Percentiles rank a stretch among this genome's conserved stretches.
These are phyloP conservation scores for Cactoblastis cactorum DNA, from an alignment of 2,888 invertebrate species.

Conservation along the genomic window DNA sequence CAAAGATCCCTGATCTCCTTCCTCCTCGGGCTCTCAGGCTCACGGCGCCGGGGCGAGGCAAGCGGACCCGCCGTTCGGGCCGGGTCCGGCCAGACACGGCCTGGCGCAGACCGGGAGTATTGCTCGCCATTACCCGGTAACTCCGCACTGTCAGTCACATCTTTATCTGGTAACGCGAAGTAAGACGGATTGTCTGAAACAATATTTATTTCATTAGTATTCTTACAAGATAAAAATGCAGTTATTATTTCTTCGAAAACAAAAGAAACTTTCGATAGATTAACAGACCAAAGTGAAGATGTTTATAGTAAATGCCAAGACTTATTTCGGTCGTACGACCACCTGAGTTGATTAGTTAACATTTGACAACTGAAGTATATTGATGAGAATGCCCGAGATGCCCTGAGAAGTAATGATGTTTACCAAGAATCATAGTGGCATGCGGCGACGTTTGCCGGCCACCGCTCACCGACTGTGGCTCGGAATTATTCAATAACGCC, in stretches of 20 bases:
- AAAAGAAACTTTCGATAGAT: too few species aligned
- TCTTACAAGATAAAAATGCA: neutral
- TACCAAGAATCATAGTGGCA: conserved; percentile 44
- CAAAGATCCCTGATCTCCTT: conserved; percentile 80
- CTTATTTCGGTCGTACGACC: too few species aligned
- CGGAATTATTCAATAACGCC: conserved; percentile 76
- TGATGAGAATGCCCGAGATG: conserved; percentile 1
- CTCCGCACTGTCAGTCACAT: conserved; percentile 55
- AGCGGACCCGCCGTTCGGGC: conserved; percentile 39
- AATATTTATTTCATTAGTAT: conserved; percentile 25
- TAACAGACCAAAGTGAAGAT: too few species aligned
- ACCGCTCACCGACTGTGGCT: conserved; percentile 40
- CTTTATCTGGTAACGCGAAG: conserved; percentile 82
- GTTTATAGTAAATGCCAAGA: too few species aligned
- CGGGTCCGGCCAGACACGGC: conserved; percentile 77
- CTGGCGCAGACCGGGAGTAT: conserved; percentile 83
- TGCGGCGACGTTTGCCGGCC: conserved; percentile 35
- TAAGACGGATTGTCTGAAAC: conserved; percentile 88
- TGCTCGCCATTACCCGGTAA: conserved; percentile 67
- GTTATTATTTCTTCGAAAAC: too few species aligned
- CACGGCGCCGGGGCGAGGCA: conserved; percentile 57
- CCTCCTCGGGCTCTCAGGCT: conserved; percentile 65
- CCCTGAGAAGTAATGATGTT: conserved; percentile 20
- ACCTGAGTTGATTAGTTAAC: neutral
- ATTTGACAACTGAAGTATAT: neutral